Base-by-base conservation (phyloP, 2,797 vertebrate species). In the Oceanodroma leucorhoa region DNA sequence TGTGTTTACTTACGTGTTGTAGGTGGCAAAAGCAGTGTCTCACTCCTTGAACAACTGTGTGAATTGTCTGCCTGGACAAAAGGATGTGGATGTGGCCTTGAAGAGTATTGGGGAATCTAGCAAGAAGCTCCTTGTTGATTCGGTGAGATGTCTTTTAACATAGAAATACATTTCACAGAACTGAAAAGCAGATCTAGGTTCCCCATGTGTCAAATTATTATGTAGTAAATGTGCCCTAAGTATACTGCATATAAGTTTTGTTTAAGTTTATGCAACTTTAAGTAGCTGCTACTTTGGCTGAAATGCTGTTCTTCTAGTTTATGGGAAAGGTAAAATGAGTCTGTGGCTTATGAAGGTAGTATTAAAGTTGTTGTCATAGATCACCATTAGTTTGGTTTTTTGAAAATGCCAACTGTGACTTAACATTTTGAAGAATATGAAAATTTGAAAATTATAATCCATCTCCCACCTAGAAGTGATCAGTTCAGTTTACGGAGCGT, bases 21-120 rank as follows among this genome's bases (percentile, higher is more conserved):
- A 99, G 99, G 99, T 99, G 96, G 99, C 99, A 89, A 99, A 99
- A 98, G 99, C 99, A 1, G 99, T 99, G 73, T 99, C 99, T 1
- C 99, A 99, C 97, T 99, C 99, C 13, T 96, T 99, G 97, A 99
- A 99, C 97, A 99, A 99, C 97, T 99, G 99, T 8, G 99, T 99
- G 85, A 99, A 99, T 95, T 99, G 99, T 97, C 98, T 99, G 78
- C 99, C 99, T 23, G 99, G 99, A 60, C 99, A 99, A 97, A 99
- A 99, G 97, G 99, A 99, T 92, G 99, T 99, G 73, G 99, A 99
- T 73, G 99, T 99, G 98, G 99, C 99, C 70, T 98, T 99, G 41
- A 99, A 99, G 97, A 99, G 99, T 96, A 99, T 99, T 3, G 99
- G 99, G 17, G 99, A 99, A 91, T 99, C 99, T 91, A 99, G 99